Evolutionary conservation across 2,888 invertebrate species (phyloP).

Genomic region (Rutpela maculata): DNA sequence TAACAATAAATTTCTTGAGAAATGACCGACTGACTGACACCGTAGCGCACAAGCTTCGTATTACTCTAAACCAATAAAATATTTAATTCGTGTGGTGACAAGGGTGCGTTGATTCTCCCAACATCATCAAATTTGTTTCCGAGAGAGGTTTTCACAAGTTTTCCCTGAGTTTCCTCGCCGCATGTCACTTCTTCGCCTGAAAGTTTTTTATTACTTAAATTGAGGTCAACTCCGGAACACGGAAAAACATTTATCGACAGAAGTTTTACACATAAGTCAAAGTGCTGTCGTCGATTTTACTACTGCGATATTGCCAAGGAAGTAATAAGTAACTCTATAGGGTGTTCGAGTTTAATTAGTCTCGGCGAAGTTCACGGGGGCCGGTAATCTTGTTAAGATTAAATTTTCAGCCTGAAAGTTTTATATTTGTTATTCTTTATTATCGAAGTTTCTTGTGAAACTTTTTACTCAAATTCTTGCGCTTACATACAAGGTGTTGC

Average conservation of each 20-base stretch:
- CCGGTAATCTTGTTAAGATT: background rate
- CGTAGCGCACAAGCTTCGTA: background rate
- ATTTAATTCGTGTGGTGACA: slow-evolving; percentile 8
- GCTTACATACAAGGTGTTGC: too few relatives aligned
- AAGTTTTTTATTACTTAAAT: slow-evolving; percentile 38
- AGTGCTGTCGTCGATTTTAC: slow-evolving; percentile 18
- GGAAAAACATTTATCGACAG: slow-evolving; percentile 38
- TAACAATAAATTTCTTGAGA: too few relatives aligned
- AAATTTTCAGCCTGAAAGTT: background rate
- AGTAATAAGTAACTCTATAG: slow-evolving; percentile 1
- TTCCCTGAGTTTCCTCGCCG: background rate
- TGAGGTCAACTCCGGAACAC: slow-evolving; percentile 31
- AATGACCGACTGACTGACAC: too few relatives aligned
- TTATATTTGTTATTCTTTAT: background rate
- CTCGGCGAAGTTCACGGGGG: background rate
- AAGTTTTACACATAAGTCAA: slow-evolving; percentile 34
- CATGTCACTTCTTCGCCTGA: background rate
- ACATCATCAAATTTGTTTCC: slow-evolving; percentile 30
- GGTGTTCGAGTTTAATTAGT: background rate
- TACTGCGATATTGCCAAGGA: background rate
- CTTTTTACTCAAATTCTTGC: too few relatives aligned
- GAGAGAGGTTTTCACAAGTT: slow-evolving; percentile 14
- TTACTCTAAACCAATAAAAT: background rate
- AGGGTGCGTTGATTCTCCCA: slow-evolving; percentile 1
- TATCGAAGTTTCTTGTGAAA: background rate